These are phyloP conservation scores for Misgurnus mizolepis DNA, from an alignment of 2,113 vertebrate species.

Conservation along the genomic window DNA sequence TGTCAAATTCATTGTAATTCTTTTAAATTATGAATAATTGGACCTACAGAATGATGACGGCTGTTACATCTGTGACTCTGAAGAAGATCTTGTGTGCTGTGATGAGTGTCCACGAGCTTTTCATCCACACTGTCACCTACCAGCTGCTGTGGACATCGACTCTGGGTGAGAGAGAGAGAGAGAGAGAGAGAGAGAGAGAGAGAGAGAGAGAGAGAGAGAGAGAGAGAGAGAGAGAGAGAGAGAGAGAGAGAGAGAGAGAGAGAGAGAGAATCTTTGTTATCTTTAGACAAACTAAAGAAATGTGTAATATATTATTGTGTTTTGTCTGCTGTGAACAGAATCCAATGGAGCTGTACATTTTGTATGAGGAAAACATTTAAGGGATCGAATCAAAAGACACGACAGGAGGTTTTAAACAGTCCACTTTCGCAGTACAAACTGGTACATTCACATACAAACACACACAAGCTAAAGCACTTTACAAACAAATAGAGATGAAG, in stretches of 20 bases:
- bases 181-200: too few relatives aligned
- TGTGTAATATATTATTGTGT: neutral
- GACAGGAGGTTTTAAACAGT: slow-evolving; percentile 13
- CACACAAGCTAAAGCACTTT: neutral
- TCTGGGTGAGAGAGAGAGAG: slow-evolving; percentile 32
- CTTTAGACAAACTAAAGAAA: neutral
- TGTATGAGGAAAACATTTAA: neutral
- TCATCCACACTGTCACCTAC: slow-evolving; percentile 71
- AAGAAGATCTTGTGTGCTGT: slow-evolving; percentile 63
- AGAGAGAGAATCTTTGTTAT: neutral
- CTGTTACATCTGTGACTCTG: slow-evolving; percentile 64
- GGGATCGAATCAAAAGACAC: neutral
- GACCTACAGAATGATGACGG: slow-evolving; percentile 69
- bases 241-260: neutral
- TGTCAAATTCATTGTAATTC: too few relatives aligned
- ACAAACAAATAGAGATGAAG: too few relatives aligned
- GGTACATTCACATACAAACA: neutral
- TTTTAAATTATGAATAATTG: too few relatives aligned
- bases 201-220: neutral
- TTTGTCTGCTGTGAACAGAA: slow-evolving; percentile 5
- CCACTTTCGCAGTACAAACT: slow-evolving; percentile 23
- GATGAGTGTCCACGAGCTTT: slow-evolving; percentile 71
- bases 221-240: slow-evolving; percentile 3
- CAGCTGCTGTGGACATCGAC: slow-evolving; percentile 36
- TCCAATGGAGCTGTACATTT: slow-evolving; percentile 9